Conservation (phyloP, 2,797 vertebrate species). For the Ataeniobius toweri region DNA sequence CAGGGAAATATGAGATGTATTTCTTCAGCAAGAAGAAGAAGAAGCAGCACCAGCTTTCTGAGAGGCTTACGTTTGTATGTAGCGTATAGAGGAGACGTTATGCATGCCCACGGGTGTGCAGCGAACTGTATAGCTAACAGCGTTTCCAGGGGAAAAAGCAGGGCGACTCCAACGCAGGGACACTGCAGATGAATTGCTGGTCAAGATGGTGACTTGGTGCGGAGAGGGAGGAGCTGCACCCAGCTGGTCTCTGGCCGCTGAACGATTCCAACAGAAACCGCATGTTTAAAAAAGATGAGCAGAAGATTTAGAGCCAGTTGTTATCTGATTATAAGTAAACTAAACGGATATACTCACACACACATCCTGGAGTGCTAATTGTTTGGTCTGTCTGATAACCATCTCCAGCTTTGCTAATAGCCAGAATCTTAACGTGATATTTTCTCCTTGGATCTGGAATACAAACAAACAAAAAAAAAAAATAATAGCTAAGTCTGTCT, state of each 20-base stretch:
- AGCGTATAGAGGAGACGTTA: conserved; percentile 89
- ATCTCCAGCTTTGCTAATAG: conserved; percentile 88
- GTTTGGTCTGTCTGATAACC: conserved; percentile 97
- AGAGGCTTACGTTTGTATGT: conserved; percentile 89
- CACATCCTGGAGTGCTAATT: conserved; percentile 91
- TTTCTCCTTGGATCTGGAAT: conserved; percentile 92
- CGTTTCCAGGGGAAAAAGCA: conserved; percentile 86
- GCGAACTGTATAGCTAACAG: conserved; percentile 92
- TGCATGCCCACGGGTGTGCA: conserved; percentile 92
- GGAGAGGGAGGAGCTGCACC: conserved; percentile 89
- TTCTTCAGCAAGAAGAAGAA: neutral
- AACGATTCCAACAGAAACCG: conserved; percentile 29
- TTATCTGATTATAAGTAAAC: neutral
- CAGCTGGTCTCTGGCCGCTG: conserved; percentile 90
- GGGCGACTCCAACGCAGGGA: conserved; percentile 90
- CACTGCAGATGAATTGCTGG: conserved; percentile 87
- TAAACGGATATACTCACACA: conserved; percentile 85
- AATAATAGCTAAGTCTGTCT: neutral
- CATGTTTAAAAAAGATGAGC: neutral
- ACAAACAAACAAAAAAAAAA: conserved; percentile 8
- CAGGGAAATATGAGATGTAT: neutral
- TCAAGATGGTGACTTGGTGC: conserved; percentile 87
- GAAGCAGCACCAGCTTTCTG: neutral
- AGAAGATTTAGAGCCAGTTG: neutral
- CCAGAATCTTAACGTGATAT: conserved; percentile 93